Base-by-base conservation (phyloP, 2,888 invertebrate genomes). In the Petrolisthes cinctipes region DNA sequence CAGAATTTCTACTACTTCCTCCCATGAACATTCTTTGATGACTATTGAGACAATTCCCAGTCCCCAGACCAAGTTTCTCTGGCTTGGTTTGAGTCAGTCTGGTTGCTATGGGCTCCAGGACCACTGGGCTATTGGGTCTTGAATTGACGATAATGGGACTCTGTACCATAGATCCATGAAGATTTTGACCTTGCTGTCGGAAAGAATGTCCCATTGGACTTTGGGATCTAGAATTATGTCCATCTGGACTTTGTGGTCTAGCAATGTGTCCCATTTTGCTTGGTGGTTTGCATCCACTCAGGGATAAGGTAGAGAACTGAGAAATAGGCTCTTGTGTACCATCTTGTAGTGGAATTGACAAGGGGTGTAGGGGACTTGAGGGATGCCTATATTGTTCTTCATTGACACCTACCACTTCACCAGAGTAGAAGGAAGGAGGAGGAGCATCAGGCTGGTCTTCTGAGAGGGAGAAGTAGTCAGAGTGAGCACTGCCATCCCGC, bases 391-490 rank as follows among this genome's bases (percentile, higher is more conserved):
- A 23, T n/a, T 79, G 79, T n/a, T 56, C 79, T n/a, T 56, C 54
- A 9, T 56, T 23, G 37, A 37, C 53, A 6, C 37, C 76, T 56
- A n/a, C n/a, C 56, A 79, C 53, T 14, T 79, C 20, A 6, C 71
- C 71, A 11, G 71, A n/a, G 14, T n/a, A 6, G 20, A 66, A 66
- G 9, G 78, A 23, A 20, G 82, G 54, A 51, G n/a, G 53, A 20
- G 75, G 66, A 11, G 81, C 73, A 20, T 87, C 87, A 61, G 79
- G 80, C 20, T 80, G 84, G 56, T 90, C 90, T 56, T 90, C 90
- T 4, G 86, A 75, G 56, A 90, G 82, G n/a, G 90, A 90, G 78
- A 86, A 90, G 68, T 90, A 90, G 73, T 90, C 90, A n/a, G 90
- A 90, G 80, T 90, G 90, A 23, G 90, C 90, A 83, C 90, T 90